Evolutionary conservation across 2,113 vertebrate species (phyloP).

Genomic region (Indicator indicator): DNA sequence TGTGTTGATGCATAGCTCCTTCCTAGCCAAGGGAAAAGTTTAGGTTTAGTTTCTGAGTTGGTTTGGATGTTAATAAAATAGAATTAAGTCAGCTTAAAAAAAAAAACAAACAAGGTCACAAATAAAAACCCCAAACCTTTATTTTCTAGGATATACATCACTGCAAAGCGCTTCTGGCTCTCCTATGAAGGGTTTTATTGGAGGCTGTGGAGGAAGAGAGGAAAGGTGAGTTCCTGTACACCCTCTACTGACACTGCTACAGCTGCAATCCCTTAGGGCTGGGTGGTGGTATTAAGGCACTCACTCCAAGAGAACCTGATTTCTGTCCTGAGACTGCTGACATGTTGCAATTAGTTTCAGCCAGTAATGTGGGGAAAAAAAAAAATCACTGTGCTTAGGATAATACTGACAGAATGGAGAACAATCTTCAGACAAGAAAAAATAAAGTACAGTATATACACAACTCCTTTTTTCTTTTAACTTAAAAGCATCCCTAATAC

Average conservation of each 20-base stretch:
- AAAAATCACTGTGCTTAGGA: slow-evolving; percentile 9
- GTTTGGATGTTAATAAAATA: not conserved
- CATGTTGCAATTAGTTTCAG: slow-evolving; percentile 15
- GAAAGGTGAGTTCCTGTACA: not conserved
- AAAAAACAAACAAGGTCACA: not conserved
- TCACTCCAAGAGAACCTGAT: slow-evolving; percentile 48
- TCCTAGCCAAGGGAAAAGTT: not conserved
- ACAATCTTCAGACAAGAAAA: slow-evolving; percentile 43
- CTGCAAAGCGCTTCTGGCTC: not conserved
- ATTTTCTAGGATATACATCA: slow-evolving; percentile 38
- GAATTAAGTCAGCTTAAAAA: slow-evolving; percentile 8
- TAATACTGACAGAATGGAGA: slow-evolving; percentile 43
- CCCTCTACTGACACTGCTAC: not conserved
- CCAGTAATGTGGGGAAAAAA: not conserved
- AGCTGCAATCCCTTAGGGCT: not conserved
- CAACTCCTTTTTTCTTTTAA: slow-evolving; percentile 18
- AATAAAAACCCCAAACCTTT: slow-evolving; percentile 17
- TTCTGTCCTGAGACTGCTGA: slow-evolving; percentile 55
- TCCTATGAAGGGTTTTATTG: not conserved
- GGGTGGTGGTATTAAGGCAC: slow-evolving; percentile 64
- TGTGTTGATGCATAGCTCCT: not conserved
- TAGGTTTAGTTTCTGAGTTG: not conserved
- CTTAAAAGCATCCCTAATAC: slow-evolving; percentile 60
- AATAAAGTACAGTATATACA: slow-evolving; percentile 70
- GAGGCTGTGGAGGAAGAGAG: not conserved